phyloP scores from a whole-genome alignment of 2,888 invertebrate species.

The Zygothrica quintamaculata region DNA sequence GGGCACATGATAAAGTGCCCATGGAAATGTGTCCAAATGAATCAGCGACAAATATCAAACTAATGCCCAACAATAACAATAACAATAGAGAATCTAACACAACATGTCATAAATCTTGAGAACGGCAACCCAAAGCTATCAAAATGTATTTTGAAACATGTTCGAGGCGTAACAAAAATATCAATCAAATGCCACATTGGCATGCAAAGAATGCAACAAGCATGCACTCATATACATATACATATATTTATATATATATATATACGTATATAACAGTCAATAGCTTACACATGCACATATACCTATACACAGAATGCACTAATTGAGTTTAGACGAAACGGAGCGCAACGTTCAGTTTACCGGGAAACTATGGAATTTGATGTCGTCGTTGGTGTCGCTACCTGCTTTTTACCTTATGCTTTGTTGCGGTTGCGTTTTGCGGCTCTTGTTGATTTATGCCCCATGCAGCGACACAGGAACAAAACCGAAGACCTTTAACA shows the following conservation, averaged over 20 bases:
- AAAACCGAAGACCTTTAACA: slow-evolving; percentile 35
- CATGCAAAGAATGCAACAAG: slow-evolving; percentile 73
- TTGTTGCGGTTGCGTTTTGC: slow-evolving; percentile 61
- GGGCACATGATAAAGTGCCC: slow-evolving; percentile 61
- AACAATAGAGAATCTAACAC: slow-evolving; percentile 31
- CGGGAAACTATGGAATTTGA: slow-evolving; percentile 54
- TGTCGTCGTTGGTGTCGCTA: slow-evolving; percentile 58
- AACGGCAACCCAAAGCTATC: slow-evolving; percentile 54
- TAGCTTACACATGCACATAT: slow-evolving; percentile 27
- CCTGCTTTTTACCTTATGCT: slow-evolving; percentile 58
- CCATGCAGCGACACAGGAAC: slow-evolving; percentile 54
- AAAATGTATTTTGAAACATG: slow-evolving; percentile 63
- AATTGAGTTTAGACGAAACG: slow-evolving; percentile 68
- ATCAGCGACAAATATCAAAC: slow-evolving; percentile 60
- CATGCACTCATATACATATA: slow-evolving; percentile 36
- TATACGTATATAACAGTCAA: no score
- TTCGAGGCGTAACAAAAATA: slow-evolving; percentile 76
- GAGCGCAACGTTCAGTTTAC: slow-evolving; percentile 51
- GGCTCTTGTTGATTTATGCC: slow-evolving; percentile 72
- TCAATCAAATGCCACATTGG: slow-evolving; percentile 78
- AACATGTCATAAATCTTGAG: slow-evolving; percentile 69
- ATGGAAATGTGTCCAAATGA: slow-evolving; percentile 33
- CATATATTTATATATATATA: slow-evolving; percentile 22
- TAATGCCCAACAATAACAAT: slow-evolving; percentile 38
- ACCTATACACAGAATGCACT: slow-evolving; percentile 38